Base-by-base conservation (phyloP, 2,888 invertebrate species). In the Bellardia bayeri region DNA sequence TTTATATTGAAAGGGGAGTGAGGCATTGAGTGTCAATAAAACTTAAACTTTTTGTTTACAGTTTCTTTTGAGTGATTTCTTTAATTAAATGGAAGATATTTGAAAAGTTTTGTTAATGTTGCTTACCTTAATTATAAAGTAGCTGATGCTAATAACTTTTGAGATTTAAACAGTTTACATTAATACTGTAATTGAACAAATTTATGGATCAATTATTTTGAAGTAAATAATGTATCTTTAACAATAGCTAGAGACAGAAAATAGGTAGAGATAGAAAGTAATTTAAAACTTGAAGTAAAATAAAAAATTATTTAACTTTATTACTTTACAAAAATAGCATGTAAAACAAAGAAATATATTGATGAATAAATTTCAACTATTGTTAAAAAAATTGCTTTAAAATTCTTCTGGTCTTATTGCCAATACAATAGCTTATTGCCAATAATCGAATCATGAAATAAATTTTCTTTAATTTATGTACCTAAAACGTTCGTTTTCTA, bases 361-460 rank as follows among this genome's bases (percentile, higher is more conserved):
- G 37, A 37, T 37, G 5, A 37, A 45, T 11, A 45, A 45, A 11
- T 14, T 5, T 51, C 2, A 6, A 51, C 3, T 13, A 13, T 1
- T 58, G 30, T 30, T 2, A 30, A 30, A 58, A 30, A 30, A 58
- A 30, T 30, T 23, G 4, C 13, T 33, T 49, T 2, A 68, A 80
- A 63, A 23, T 64, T 54, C 23, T 23, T 23, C 23, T 23, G 23
- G 23, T 23, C 23, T 23, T 23, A 23, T 23, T 23, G 23, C 23
- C 23, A 23, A 23, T 23, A 23, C 23, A 33, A 72, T 51, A 72
- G 64, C 64, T 82, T 82, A 56, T 66, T 66, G 66, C 45, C 72
- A 33, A 68, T 82, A 82, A 74, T 74, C 66, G 37, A 4, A 58
- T 58, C 74, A 75, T 74, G 56, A 74, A 82, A 82, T 82, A 75